A percentile compares a stretch with the other conserved stretches of the same genome.
These are phyloP conservation scores for Dorcus parallelipipedus DNA, from an alignment of 2,888 invertebrate species.

Conservation along the genomic window DNA sequence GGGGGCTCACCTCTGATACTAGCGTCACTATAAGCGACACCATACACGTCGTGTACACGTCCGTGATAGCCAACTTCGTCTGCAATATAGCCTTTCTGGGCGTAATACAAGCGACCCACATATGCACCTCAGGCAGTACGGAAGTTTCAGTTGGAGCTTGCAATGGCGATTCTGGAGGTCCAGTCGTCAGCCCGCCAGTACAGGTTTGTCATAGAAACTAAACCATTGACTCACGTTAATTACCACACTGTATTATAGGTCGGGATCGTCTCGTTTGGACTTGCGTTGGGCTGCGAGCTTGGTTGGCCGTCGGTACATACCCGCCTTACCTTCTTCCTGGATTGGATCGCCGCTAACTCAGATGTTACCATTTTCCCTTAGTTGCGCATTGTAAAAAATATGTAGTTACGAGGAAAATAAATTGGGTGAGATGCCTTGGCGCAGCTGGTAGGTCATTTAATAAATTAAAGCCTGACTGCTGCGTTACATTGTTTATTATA, in stretches of 20 bases:
- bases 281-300: conserved; percentile 42
- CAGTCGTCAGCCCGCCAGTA: conserved; percentile 11
- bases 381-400: not conserved
- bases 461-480: not conserved
- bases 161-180: conserved; percentile 50
- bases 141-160: conserved; percentile 48
- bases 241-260: conserved; percentile 13
- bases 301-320: conserved; percentile 48
- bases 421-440: not conserved
- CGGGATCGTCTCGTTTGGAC: conserved; percentile 42
- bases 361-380: conserved; percentile 10
- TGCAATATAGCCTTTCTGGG: conserved; percentile 49
- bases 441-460: too few species aligned
- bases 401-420: not conserved
- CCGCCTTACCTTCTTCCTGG: conserved; percentile 39
- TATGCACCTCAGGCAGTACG: conserved; percentile 48
- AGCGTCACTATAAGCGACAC: not conserved
- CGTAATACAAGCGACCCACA: conserved; percentile 44
- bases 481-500: too few species aligned
- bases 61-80: not conserved
- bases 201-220: not conserved
- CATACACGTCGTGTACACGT: not conserved
- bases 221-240: too few species aligned
- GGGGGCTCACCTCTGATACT: conserved; percentile 47
- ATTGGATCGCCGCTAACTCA: conserved; percentile 37